Evolutionary conservation across 2,888 invertebrate genomes (phyloP), one percentile per base, ranked within the genome.

Genomic region (Sycophila texana): DNA sequence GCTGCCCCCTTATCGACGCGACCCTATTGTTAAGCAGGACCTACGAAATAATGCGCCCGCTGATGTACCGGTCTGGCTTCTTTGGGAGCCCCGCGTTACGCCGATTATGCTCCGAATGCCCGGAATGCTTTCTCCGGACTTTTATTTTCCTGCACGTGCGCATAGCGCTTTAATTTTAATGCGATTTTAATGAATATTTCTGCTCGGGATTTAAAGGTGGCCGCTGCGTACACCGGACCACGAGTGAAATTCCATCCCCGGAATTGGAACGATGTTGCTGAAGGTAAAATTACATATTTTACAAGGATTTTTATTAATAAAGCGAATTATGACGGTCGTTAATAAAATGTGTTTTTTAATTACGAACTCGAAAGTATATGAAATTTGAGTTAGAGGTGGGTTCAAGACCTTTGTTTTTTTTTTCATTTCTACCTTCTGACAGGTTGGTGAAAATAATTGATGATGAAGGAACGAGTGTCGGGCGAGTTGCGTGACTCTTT

Each of bases 161-260:
- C 30, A 26, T 26, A 39, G 16, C 5, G 18, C 39, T 12, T 12
- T n/a, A 30, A 39, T 39, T 63, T 63, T 63, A 63, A 63, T 13
- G 39, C 18, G 63, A 63, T 63, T 63, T 63, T 63, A 63, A 63
- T 63, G 63, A 63, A 63, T 63, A 63, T 63, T 63, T 39, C 47
- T 18, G 13, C 18, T 47, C 13, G 2, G 30, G 39, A 47, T 63
- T 39, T 63, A 63, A 47, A 63, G 63, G 63, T 3, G 14, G 57
- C 20, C 18, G n/a, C 2, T 20, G n/a, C 18, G 14, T 47, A 1
- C 30, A 39, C 39, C 16, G 39, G 3, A 10, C 5, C 39, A 4
- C 22, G 55, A 53, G 22, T 47, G 55, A 53, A 53, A 57, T 22
- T 55, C 22, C 73, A 65, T 22, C 18, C 39, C 55, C 16, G n/a